Percentiles rank a stretch among this genome's conserved stretches.
Conservation (phyloP, 37 sponge, comb jelly and placozoan species). For the Lycopodina hypogea region DNA sequence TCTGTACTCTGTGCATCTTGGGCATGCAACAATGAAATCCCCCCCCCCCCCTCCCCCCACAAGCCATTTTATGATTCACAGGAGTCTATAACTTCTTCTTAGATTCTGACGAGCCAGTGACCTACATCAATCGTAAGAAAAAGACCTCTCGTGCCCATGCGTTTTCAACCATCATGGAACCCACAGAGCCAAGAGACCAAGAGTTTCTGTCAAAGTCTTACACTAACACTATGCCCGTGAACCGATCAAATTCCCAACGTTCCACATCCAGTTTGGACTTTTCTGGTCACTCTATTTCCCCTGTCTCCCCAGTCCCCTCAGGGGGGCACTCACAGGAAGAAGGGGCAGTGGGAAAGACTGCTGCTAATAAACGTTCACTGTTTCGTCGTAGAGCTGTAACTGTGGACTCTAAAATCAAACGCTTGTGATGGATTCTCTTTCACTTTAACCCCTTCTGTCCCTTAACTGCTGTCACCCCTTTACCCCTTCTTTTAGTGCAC, state of each 20-base stretch:
- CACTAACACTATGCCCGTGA: conserved; percentile 12
- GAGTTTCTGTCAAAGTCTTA: not conserved
- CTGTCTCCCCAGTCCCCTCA: no score
- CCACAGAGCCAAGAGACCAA: not conserved
- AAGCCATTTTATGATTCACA: no score
- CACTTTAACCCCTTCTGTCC: not conserved
- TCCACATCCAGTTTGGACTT: no score
- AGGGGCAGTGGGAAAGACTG: not conserved
- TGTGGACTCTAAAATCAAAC: conserved; percentile 1
- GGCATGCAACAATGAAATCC: no score
- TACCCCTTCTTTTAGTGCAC: no score
- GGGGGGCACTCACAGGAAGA: not conserved
- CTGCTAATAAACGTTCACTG: conserved; percentile 9
- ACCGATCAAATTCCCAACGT: not conserved
- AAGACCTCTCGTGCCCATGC: not conserved
- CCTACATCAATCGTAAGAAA: not conserved
- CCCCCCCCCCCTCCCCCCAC: no score
- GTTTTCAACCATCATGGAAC: not conserved
- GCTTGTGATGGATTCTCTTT: not conserved
- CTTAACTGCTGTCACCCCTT: no score
- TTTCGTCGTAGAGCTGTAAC: conserved; percentile 33
- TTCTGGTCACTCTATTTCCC: no score
- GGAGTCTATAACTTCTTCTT: conserved; percentile 1
- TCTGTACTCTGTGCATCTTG: no score
- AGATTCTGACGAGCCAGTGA: conserved; percentile 22